Evolutionary conservation across 1,140 invertebrate genomes (phyloP).

Genomic region (Lethrus apterus): DNA sequence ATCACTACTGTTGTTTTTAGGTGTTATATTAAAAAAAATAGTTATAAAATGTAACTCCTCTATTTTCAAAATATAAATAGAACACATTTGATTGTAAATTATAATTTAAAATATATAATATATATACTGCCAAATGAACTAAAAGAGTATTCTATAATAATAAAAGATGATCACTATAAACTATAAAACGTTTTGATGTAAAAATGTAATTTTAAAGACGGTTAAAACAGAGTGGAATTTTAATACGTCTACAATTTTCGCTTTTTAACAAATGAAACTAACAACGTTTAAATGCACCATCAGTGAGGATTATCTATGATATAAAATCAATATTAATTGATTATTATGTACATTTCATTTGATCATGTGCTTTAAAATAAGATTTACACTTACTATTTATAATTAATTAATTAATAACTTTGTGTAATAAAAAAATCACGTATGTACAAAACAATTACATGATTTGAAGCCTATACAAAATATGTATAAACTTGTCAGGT

Average conservation of each 20-base stretch:
- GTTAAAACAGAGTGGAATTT: too few relatives aligned
- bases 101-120: too few relatives aligned
- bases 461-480: conserved; percentile 21
- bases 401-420: conserved; percentile 28
- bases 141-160: too few relatives aligned
- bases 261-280: too few relatives aligned
- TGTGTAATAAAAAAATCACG: conserved; percentile 39
- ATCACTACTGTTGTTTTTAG: neutral
- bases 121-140: too few relatives aligned
- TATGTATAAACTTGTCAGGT: conserved; percentile 19
- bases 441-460: conserved; percentile 39
- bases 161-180: too few relatives aligned
- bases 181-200: too few relatives aligned
- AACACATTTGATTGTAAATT: conserved; percentile 23
- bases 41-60: conserved; percentile 13
- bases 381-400: conserved; percentile 28
- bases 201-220: too few relatives aligned
- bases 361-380: conserved; percentile 28
- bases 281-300: too few relatives aligned
- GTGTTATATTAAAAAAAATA: conserved; percentile 6
- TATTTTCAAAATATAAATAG: conserved; percentile 14
- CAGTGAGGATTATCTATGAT: too few relatives aligned
- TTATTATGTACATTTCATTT: conserved; percentile 31
- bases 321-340: too few relatives aligned
- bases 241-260: conserved; percentile 10